These are phyloP conservation scores for Hypomecis punctinalis DNA, from an alignment of 2,888 invertebrate species.

Conservation along the genomic window DNA sequence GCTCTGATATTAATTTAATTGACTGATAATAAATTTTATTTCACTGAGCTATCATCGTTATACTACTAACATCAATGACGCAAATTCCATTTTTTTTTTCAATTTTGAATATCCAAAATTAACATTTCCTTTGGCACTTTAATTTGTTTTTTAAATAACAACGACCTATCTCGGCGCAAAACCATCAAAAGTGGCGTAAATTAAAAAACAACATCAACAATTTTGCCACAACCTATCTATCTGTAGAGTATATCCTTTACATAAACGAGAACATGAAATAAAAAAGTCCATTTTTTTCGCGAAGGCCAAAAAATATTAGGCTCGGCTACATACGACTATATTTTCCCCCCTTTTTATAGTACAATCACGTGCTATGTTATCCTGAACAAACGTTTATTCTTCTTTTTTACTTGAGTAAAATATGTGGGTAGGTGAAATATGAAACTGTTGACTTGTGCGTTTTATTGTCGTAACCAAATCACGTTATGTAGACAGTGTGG, in stretches of 20 bases:
- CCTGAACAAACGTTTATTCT: conserved; percentile 24
- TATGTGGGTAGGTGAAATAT: neutral
- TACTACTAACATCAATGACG: too few relatives aligned
- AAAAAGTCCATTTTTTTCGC: conserved; percentile 14
- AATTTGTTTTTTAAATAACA: conserved; percentile 4
- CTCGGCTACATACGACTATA: neutral
- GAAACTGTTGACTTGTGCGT: neutral
- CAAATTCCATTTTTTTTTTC: neutral
- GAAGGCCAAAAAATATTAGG: conserved; percentile 14
- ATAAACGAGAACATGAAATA: neutral
- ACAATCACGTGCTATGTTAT: conserved; percentile 33
- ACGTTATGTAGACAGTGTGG: too few relatives aligned
- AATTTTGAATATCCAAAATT: neutral
- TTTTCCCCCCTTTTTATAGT: conserved; percentile 20
- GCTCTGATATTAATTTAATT: too few relatives aligned
- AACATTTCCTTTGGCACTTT: conserved; percentile 2
- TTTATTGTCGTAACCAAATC: too few relatives aligned
- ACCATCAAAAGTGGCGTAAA: conserved; percentile 4
- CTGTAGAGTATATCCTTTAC: neutral
- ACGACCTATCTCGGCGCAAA: neutral
- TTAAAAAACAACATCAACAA: conserved; percentile 9
- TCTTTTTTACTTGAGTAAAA: conserved; percentile 1
- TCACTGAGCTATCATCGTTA: too few relatives aligned
- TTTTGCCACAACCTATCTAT: conserved; percentile 3
- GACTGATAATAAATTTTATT: too few relatives aligned